Conservation (phyloP, 2,888 invertebrate genomes). For the Hirtodrosophila duncani region DNA sequence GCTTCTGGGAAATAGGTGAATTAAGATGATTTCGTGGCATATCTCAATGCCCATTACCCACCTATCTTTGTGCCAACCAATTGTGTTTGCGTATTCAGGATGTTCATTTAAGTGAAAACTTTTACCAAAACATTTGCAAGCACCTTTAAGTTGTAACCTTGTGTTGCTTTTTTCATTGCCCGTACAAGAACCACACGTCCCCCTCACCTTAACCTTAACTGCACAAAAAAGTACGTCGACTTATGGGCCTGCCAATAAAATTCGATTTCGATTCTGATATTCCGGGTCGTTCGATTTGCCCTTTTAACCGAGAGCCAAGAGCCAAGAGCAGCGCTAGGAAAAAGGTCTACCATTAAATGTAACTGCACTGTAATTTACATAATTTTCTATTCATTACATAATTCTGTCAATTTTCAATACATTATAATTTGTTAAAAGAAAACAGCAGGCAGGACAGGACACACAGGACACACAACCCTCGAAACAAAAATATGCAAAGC, state of each 20-base stretch:
- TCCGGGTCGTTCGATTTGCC: constrained; percentile 18
- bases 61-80: no score
- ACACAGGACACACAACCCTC: constrained; percentile 27
- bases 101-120: no score
- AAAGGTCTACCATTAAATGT: constrained; percentile 75
- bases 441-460: not conserved
- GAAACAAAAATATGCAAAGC: constrained; percentile 29
- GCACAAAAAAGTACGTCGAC: no score
- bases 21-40: no score
- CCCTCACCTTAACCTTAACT: no score
- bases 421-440: constrained; percentile 72
- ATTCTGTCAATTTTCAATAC: constrained; percentile 77
- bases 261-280: constrained; percentile 26
- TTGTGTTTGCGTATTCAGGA: no score
- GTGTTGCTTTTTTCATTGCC: no score
- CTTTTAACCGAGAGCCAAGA: not conserved
- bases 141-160: no score
- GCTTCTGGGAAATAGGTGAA: no score
- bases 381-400: constrained; percentile 78
- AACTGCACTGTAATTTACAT: constrained; percentile 77
- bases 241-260: constrained; percentile 29
- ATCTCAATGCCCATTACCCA: no score
- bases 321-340: constrained; percentile 1
- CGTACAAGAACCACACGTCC: no score
- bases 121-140: no score